Evolutionary conservation across 53 echinoderm and acorn worm species (phyloP).

Genomic region (Glandiceps talaboti): DNA sequence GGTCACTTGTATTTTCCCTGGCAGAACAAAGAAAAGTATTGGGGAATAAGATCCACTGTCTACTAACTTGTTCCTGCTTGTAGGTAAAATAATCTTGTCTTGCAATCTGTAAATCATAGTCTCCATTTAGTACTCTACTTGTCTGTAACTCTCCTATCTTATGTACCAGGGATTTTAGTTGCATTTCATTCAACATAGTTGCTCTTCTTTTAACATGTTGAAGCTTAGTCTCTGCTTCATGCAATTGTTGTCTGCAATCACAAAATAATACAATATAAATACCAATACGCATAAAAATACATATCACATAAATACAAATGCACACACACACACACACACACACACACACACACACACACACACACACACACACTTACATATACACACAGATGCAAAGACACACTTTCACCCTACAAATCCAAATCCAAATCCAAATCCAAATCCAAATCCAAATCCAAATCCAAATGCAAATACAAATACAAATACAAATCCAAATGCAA

Average conservation of each 20-base stretch:
- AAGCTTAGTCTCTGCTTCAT: conserved; percentile 32
- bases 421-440: too few relatives aligned
- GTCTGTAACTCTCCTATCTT: conserved; percentile 65
- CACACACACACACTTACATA: too few relatives aligned
- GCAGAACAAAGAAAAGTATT: not conserved
- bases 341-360: too few relatives aligned
- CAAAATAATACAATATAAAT: too few relatives aligned
- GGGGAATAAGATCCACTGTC: not conserved
- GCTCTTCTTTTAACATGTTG: conserved; percentile 21
- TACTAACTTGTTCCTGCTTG: conserved; percentile 72
- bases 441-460: too few relatives aligned
- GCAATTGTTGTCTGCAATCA: conserved; percentile 30
- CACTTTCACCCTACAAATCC: too few relatives aligned
- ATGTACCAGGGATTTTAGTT: conserved; percentile 47
- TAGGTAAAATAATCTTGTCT: conserved; percentile 94
- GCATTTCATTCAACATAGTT: conserved; percentile 19
- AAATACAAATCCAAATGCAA: too few relatives aligned
- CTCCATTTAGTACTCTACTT: conserved; percentile 70
- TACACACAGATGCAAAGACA: too few relatives aligned
- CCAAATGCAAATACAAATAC: too few relatives aligned
- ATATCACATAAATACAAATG: too few relatives aligned
- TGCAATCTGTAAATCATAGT: conserved; percentile 85
- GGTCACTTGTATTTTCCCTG: not conserved
- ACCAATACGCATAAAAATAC: too few relatives aligned
- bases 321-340: too few relatives aligned